Percentiles rank a stretch among this genome's conserved stretches.
phyloP scores from a whole-genome alignment of 2,888 invertebrate genomes.

The Drosophila merina region DNA sequence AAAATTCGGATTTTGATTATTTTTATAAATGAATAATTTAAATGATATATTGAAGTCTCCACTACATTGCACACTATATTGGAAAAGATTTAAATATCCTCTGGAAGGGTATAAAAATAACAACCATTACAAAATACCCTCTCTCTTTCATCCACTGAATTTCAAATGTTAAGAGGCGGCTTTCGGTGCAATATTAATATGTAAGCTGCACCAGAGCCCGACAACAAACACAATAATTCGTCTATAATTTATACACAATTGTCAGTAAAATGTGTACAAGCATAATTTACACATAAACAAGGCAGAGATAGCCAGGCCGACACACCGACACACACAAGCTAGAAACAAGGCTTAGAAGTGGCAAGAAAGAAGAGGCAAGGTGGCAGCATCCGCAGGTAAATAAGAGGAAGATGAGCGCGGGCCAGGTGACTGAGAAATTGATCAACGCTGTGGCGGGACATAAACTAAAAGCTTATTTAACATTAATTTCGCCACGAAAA shows the following conservation, averaged over 20 bases:
- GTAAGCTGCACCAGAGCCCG: conserved; percentile 48
- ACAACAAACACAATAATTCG: conserved; percentile 73
- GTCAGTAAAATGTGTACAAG: conserved; percentile 78
- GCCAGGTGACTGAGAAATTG: conserved; percentile 77
- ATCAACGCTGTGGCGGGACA: conserved; percentile 78
- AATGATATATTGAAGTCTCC: too few relatives aligned
- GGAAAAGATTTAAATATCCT: too few relatives aligned
- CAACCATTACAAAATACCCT: too few relatives aligned
- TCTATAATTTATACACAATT: conserved; percentile 79
- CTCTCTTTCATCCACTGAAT: conserved; percentile 38
- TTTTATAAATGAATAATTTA: too few relatives aligned
- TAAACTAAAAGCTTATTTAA: conserved; percentile 80
- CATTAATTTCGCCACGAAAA: conserved; percentile 80
- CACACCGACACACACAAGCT: conserved; percentile 16
- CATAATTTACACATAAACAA: conserved; percentile 79
- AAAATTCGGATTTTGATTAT: too few relatives aligned
- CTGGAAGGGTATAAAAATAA: too few relatives aligned
- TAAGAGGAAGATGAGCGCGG: conserved; percentile 49
- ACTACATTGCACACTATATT: too few relatives aligned
- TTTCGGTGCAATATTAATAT: conserved; percentile 66
- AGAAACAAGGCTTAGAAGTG: conserved; percentile 46
- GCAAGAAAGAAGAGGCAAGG: conserved; percentile 48
- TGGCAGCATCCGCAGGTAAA: conserved; percentile 43
- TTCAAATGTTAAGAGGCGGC: conserved; percentile 56
- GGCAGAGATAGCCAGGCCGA: conserved; percentile 53